Evolutionary conservation across 2,888 invertebrate species (phyloP).

Genomic region (Axea sp.): DNA sequence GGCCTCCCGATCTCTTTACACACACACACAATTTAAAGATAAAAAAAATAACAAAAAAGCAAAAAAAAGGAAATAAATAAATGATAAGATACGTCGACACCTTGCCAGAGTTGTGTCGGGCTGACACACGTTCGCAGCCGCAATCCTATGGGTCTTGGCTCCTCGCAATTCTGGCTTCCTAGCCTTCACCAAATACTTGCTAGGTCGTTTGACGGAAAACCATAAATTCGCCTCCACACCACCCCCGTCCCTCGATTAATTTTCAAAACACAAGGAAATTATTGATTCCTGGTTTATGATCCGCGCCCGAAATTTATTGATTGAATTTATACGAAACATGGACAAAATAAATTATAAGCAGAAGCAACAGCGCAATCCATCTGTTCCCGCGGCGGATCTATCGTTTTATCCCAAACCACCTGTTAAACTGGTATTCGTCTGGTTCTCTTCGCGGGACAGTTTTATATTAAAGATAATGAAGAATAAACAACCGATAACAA

Average conservation of each 20-base stretch:
- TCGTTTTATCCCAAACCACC: constrained; percentile 72
- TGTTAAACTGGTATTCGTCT: constrained; percentile 76
- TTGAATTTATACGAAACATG: constrained; percentile 11
- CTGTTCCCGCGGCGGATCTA: constrained; percentile 67
- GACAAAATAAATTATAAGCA: constrained; percentile 11
- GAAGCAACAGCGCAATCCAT: constrained; percentile 12
- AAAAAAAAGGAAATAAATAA: constrained; percentile 48
- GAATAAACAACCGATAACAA: constrained; percentile 37
- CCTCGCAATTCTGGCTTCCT: constrained; percentile 76
- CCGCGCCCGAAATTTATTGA: constrained; percentile 7
- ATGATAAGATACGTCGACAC: constrained; percentile 65
- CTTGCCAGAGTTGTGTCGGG: constrained; percentile 77
- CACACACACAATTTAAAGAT: constrained; percentile 63
- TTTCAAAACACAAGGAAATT: constrained; percentile 28
- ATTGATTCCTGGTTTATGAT: neutral
- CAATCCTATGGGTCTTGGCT: constrained; percentile 72
- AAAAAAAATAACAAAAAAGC: constrained; percentile 22
- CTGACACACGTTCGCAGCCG: constrained; percentile 71
- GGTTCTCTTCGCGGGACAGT: constrained; percentile 77
- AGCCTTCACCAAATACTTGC: constrained; percentile 78
- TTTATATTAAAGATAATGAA: constrained; percentile 69
- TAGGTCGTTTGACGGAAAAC: constrained; percentile 75
- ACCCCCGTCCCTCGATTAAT: constrained; percentile 12
- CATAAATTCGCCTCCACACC: constrained; percentile 69
- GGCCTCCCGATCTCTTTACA: constrained; percentile 72